Evolutionary conservation across 1,140 invertebrate species (phyloP), one percentile per base, ranked within the genome.

Genomic region (Elymnias hypermnestra): DNA sequence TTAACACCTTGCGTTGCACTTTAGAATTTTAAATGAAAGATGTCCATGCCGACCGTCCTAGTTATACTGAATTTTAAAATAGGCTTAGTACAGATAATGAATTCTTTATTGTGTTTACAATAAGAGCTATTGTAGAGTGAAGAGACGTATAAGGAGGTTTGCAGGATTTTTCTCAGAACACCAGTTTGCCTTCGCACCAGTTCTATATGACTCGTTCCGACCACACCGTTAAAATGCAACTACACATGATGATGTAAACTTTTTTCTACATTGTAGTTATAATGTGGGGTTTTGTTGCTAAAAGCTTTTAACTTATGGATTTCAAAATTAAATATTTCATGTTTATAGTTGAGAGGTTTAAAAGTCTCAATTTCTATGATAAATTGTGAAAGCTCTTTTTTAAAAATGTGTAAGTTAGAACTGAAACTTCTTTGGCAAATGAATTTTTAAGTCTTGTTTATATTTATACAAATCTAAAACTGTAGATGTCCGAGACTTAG

Each of bases 31-130:
- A 13, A 54, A 48, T 9, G 37, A 38, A 42, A 48, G 50, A 63
- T 58, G 55, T 49, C 58, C 48, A 45, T 58, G 59, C 46, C 29
- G 17, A 25, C 23, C 58, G 59, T 33, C 59, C 59, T 58, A 58
- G 40, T 44, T 58, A 7, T 47, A 44, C 44, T 39, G 51, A 57
- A 53, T 42, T 50, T 47, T 46, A 44, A 42, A 44, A 19, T 15
- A 13, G 5, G 13, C 14, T 25, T n/a, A 31, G 25, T 4, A 17
- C 18, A 33, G 12, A 5, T 6, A 3, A 12, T 29, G 7, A 40
- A 29, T 12, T 29, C 3, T 36, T 46, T 50, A 50, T 45, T 31
- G 2, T 18, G 3, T 36, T 9, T 10, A 17, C 10, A 13, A 46
- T 50, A 56, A 50, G 33, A 18, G 5, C 23, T 18, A 45, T 19